Evolutionary conservation across 2,888 invertebrate genomes (phyloP).

Genomic region (Watsonalla cultraria): DNA sequence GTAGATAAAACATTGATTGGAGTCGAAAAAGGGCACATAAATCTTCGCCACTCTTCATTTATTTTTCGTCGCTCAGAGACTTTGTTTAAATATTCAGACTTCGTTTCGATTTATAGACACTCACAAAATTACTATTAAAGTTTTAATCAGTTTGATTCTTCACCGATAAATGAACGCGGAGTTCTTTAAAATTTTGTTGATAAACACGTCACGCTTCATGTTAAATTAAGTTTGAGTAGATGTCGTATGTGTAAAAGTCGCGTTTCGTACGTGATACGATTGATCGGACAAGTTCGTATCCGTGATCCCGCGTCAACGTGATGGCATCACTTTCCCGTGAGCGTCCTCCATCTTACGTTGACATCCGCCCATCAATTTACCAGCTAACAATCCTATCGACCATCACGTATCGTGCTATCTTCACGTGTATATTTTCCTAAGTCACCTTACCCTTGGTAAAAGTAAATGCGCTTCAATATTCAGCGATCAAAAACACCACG

Average conservation of each 20-base stretch:
- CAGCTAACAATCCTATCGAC: conserved; percentile 15
- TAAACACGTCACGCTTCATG: conserved; percentile 13
- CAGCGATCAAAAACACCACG: no score
- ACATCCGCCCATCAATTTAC: conserved; percentile 1
- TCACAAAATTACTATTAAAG: neutral
- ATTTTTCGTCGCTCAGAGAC: neutral
- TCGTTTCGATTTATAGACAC: neutral
- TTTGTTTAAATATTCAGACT: neutral
- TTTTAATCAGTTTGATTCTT: no score
- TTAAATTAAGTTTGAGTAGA: conserved; percentile 14
- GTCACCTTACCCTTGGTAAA: no score
- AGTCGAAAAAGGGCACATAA: neutral
- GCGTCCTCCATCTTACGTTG: neutral
- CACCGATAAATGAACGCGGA: no score
- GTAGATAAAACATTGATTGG: neutral
- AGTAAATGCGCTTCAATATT: no score
- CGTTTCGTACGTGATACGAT: conserved; percentile 18
- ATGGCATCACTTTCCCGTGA: conserved; percentile 10
- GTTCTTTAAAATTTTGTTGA: neutral
- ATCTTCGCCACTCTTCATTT: conserved; percentile 1
- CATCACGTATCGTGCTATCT: no score
- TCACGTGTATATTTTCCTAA: no score
- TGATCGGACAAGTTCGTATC: conserved; percentile 14
- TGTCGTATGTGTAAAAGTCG: conserved; percentile 13
- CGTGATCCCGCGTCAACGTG: conserved; percentile 12